Evolutionary conservation across 2,888 invertebrate genomes (phyloP), one percentile per base, ranked within the genome.

Genomic region (Lasioglossum malachurum): DNA sequence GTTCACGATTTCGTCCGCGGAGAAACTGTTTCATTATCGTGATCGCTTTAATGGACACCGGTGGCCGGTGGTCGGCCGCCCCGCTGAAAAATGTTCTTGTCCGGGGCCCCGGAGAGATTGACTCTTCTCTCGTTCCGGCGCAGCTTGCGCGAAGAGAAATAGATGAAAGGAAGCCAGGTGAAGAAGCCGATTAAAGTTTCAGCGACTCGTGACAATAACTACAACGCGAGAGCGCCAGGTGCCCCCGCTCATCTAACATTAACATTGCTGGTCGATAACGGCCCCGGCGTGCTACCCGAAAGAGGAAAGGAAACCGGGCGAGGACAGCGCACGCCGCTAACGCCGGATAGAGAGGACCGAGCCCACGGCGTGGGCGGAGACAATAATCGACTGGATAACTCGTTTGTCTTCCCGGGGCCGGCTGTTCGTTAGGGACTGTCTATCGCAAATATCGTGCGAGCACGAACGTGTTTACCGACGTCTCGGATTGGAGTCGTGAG

Each of bases 351-450:
- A 76, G 80, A 83, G 82, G 76, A 84, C 78, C 80, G 78, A 80
- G 89, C 83, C 74, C 64, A 80, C 60, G 72, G 77, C 83, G 87
- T 91, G 89, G 91, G 87, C 87, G 91, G 92, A 86, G 89, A 92
- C 90, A 90, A 91, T 90, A 90, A 91, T 92, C 89, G 90, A 89
- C 87, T 91, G 90, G 88, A 89, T 92, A 90, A 92, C 89, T 92
- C 91, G 89, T 87, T 89, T 89, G 90, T 90, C 91, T 92, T 91
- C 85, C 87, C 83, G 88, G 57, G 57, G 76, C 84, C 72, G 82
- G 87, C 83, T 87, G 83, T 90, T 89, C 91, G 89, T 91, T 91
- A 90, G 84, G 87, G 87, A 84, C 86, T 90, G 89, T 91, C 90
- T 90, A 89, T 90, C 88, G 91, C 89, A 86, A 91, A 91, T 91